Percentiles rank a stretch among this genome's conserved stretches.
Evolutionary conservation across 2,888 invertebrate genomes (phyloP).

Genomic region (Chelonus formosanus): DNA sequence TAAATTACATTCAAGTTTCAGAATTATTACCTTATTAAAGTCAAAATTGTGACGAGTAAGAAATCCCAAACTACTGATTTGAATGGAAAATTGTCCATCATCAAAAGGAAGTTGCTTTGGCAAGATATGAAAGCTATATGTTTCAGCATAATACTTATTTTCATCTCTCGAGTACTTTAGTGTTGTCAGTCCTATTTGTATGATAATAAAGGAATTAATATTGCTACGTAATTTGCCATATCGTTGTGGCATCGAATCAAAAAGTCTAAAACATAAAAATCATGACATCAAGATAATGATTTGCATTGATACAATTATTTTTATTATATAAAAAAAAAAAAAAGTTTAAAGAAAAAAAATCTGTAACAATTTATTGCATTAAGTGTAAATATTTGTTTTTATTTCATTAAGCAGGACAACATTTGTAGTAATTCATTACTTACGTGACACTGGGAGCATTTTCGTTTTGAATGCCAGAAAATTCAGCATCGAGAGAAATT

Average conservation of each 20-base stretch:
- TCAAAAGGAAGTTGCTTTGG: constrained; percentile 72
- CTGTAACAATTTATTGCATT: no score
- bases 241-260: constrained; percentile 68
- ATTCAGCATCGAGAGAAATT: constrained; percentile 78
- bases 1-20: neutral
- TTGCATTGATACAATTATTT: neutral
- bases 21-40: constrained; percentile 76
- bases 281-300: neutral
- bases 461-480: constrained; percentile 69
- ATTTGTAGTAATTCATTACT: neutral
- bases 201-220: constrained; percentile 69
- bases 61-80: constrained; percentile 74
- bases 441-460: constrained; percentile 26
- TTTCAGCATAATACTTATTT: constrained; percentile 71
- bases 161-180: constrained; percentile 70
- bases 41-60: constrained; percentile 73
- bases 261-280: constrained; percentile 67
- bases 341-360: no score
- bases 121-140: constrained; percentile 76
- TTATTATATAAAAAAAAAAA: neutral
- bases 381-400: no score
- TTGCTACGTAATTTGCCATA: constrained; percentile 68
- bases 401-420: no score
- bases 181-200: constrained; percentile 76
- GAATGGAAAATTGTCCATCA: constrained; percentile 72